A percentile compares a stretch with the other conserved stretches of the same genome.
These are phyloP conservation scores for Cataglyphis rosenhaueri DNA, from an alignment of 2,888 invertebrate species.

Conservation along the genomic window DNA sequence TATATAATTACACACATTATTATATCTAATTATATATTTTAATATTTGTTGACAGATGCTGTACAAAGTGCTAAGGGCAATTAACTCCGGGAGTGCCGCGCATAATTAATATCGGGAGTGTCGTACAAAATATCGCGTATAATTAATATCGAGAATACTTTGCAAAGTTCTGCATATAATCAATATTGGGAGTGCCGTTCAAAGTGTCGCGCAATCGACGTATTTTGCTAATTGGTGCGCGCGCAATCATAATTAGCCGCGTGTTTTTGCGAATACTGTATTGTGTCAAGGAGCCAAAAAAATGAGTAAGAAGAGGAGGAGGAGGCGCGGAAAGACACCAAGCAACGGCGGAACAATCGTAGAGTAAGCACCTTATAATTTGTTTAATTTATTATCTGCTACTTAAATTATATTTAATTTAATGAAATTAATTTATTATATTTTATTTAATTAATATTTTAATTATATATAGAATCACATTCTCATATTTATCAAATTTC, in stretches of 20 bases:
- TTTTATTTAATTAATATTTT: no score
- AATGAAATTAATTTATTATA: no score
- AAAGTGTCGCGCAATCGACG: background rate
- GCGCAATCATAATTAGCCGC: no score
- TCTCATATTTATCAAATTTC: background rate
- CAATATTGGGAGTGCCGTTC: background rate
- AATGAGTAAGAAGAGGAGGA: background rate
- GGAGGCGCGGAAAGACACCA: background rate
- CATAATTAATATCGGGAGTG: background rate
- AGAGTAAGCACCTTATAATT: background rate
- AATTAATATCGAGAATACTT: no score
- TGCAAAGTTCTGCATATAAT: no score
- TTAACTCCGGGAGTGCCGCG: background rate
- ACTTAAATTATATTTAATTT: background rate
- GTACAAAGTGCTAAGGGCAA: background rate
- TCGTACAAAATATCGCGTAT: background rate
- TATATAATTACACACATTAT: background rate
- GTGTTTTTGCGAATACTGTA: no score
- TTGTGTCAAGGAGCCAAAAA: background rate
- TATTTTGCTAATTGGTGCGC: no score
- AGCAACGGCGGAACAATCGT: background rate
- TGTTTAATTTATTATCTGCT: background rate
- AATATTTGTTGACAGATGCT: background rate
- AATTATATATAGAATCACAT: background rate
- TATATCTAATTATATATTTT: background rate